Percentiles rank a stretch among this genome's conserved stretches.
Conservation (phyloP, 2,888 invertebrate genomes). For the Belgica antarctica region DNA sequence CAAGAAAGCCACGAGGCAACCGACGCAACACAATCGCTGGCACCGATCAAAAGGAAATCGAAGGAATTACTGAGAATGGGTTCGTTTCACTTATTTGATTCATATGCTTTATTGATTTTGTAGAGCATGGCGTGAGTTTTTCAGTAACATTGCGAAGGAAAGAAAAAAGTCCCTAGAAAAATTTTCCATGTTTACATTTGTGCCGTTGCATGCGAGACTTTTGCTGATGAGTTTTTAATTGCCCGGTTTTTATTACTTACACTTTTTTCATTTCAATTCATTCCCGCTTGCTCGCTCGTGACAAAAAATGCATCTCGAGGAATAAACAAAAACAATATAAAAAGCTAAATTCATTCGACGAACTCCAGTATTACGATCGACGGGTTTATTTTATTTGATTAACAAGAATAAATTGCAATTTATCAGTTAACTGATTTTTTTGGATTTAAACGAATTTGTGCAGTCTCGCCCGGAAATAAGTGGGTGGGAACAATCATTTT, state of each 20-base stretch:
- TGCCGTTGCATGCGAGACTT: not conserved
- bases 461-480: too few relatives aligned
- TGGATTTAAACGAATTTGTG: too few relatives aligned
- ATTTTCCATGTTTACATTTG: constrained; percentile 13
- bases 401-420: constrained; percentile 4
- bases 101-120: constrained; percentile 11
- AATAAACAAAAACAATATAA: too few relatives aligned
- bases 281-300: not conserved
- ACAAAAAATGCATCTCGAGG: constrained; percentile 3
- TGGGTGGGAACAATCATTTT: too few relatives aligned
- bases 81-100: constrained; percentile 64
- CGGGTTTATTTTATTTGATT: constrained; percentile 1
- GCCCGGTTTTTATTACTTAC: too few relatives aligned
- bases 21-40: constrained; percentile 88
- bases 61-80: constrained; percentile 75
- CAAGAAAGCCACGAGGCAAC: constrained; percentile 74
- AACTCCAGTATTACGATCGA: constrained; percentile 28
- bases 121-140: constrained; percentile 29
- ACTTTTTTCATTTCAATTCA: too few relatives aligned
- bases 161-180: constrained; percentile 16
- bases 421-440: not conserved
- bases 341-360: constrained; percentile 1
- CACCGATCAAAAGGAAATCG: constrained; percentile 85
- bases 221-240: constrained; percentile 40
- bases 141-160: constrained; percentile 8